These are phyloP conservation scores for Neuroterus valhalla DNA, from an alignment of 1,140 invertebrate genomes.

Conservation along the genomic window DNA sequence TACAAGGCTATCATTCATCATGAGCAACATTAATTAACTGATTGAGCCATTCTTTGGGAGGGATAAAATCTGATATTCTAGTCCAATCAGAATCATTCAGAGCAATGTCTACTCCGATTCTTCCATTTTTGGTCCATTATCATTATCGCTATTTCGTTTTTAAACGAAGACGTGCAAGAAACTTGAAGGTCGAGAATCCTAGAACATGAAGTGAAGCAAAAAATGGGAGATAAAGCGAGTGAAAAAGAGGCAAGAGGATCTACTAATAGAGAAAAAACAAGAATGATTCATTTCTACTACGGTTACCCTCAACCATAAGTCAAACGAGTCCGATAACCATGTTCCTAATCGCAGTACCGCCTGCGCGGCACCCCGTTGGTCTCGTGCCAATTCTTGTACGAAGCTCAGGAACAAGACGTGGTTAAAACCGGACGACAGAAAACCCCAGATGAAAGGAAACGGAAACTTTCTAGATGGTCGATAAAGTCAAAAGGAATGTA, in stretches of 20 bases:
- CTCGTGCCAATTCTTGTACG: conserved; percentile 16
- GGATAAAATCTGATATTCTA: too few relatives aligned
- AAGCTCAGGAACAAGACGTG: neutral
- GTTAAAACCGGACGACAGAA: conserved; percentile 11
- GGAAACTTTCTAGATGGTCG: neutral
- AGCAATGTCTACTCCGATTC: too few relatives aligned
- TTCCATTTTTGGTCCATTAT: too few relatives aligned
- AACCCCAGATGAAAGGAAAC: neutral
- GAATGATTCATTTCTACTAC: conserved; percentile 12
- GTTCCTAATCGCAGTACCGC: conserved; percentile 19
- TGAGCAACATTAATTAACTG: neutral
- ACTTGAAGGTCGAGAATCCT: neutral
- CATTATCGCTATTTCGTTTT: neutral
- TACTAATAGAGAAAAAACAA: conserved; percentile 4
- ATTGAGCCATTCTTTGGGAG: neutral
- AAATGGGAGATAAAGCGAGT: neutral
- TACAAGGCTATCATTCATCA: neutral
- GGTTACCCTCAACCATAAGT: conserved; percentile 18
- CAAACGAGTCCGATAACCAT: conserved; percentile 18
- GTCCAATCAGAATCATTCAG: too few relatives aligned
- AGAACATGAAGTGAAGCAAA: neutral
- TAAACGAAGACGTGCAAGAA: neutral
- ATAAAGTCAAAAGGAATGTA: neutral
- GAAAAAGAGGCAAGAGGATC: neutral
- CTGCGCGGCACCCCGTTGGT: conserved; percentile 11